Percentiles rank a stretch among this genome's conserved stretches.
These are phyloP conservation scores for Paradoxurus hermaphroditus DNA, from an alignment of 2,113 vertebrate species.

Conservation along the genomic window DNA sequence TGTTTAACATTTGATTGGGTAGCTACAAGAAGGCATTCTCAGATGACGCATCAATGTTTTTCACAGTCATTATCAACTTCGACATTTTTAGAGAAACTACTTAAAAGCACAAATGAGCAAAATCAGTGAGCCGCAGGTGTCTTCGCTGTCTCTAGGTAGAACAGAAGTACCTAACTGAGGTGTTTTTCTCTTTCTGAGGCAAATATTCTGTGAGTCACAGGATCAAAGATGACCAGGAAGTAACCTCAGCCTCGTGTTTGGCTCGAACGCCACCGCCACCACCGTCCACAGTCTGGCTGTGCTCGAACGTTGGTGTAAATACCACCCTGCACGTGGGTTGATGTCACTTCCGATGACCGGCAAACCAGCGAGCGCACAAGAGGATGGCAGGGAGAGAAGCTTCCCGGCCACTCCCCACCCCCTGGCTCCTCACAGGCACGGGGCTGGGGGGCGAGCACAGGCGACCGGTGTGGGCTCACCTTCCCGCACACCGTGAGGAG, in stretches of 20 bases:
- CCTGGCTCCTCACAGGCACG: not conserved
- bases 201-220: accelerated
- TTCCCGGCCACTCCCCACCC: accelerated
- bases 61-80: no score
- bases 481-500: accelerated
- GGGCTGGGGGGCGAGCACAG: accelerated
- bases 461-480: no score
- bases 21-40: not conserved
- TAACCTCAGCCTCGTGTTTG: accelerated
- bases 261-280: no score
- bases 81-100: not conserved
- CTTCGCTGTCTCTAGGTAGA: not conserved
- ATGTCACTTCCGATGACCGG: accelerated
- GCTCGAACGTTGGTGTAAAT: not conserved
- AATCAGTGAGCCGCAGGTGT: not conserved
- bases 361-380: accelerated
- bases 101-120: not conserved
- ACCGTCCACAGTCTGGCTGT: accelerated
- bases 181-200: not conserved
- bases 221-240: not conserved
- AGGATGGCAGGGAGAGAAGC: not conserved
- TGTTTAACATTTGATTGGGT: not conserved
- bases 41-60: accelerated
- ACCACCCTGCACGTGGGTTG: no score
- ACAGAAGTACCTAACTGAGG: accelerated